Evolutionary conservation across 2,113 vertebrate genomes (phyloP).

Genomic region (Thunnus maccoyii): DNA sequence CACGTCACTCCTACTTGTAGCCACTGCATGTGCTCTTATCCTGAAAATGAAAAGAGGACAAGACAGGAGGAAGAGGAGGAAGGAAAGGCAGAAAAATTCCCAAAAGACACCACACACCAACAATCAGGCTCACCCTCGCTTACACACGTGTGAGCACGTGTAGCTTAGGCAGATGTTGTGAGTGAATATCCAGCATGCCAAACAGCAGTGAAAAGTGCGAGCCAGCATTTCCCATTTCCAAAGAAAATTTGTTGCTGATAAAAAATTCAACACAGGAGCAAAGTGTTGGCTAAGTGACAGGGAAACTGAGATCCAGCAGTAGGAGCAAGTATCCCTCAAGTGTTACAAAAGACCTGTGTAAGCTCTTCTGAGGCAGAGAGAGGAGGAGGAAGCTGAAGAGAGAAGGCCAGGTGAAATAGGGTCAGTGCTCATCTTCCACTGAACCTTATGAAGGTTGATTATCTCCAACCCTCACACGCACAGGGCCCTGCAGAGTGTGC

Average conservation of each 20-base stretch:
- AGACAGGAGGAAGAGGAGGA: background rate
- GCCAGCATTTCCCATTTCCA: constrained; percentile 60
- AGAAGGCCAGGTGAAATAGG: constrained; percentile 73
- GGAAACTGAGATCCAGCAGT: constrained; percentile 53
- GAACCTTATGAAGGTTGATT: constrained; percentile 74
- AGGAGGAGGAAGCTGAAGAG: constrained; percentile 11
- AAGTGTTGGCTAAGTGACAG: constrained; percentile 75
- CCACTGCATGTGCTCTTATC: background rate
- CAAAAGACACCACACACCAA: background rate
- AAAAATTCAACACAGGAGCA: constrained; percentile 69
- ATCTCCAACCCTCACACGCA: constrained; percentile 53
- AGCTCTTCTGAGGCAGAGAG: constrained; percentile 63
- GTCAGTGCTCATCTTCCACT: constrained; percentile 64
- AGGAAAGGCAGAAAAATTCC: background rate
- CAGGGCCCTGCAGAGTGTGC: constrained; percentile 28
- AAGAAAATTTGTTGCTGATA: constrained; percentile 67
- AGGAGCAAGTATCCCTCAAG: constrained; percentile 68
- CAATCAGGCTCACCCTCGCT: no score
- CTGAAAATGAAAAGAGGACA: constrained; percentile 27
- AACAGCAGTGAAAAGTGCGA: constrained; percentile 43
- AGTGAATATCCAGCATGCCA: constrained; percentile 24
- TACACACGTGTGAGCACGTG: background rate
- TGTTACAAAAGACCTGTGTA: constrained; percentile 72
- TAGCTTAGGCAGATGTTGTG: background rate
- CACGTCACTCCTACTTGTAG: constrained; percentile 26